Base-by-base conservation (phyloP, 2,113 vertebrate species). In the Podiceps cristatus region DNA sequence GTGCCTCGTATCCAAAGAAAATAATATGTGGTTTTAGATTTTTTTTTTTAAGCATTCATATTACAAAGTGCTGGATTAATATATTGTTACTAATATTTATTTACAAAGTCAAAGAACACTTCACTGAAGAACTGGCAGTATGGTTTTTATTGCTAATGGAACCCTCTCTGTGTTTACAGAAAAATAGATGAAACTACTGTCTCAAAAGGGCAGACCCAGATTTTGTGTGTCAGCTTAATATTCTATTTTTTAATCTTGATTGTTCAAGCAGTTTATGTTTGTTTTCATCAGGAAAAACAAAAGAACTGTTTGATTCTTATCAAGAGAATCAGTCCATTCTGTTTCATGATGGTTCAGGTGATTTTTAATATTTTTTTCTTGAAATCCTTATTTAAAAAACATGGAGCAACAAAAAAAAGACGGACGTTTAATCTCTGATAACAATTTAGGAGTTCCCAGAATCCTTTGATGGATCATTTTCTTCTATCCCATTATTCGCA, bases 401-500 rank as follows among this genome's bases (percentile, higher is more conserved):
- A 94, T 92, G 90, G 69, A 77, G 40, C 85, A 93, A 62, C 60
- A 97, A 74, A 80, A 85, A 85, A 45, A 88, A 91, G 78, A 73
- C 9, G 3, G 62, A 89, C 69, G 62, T 78, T 91, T 95, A 96
- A 96, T 90, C 88, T 95, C 79, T 62, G 25, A 7, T 71, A 85
- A 78, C 45, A 87, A 20, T 88, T 87, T 89, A 96, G 56, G 82
- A 88, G 67, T 94, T 97, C 69, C 37, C 69, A 80, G 64, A 86
- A 87, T 78, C 79, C 72, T 79, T 96, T 89, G 90, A 58, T 91
- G 91, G 96, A 95, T 96, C 79, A 45, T 88, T 96, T 95, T 93
- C 78, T 95, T 94, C 86, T 95, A 93, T 97, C 93, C 95, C 67
- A 81, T 97, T 97, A 95, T 88, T 97, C 47, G 59, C 88, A 82